Evolutionary conservation across 2,113 vertebrate genomes (phyloP).

Genomic region (Aythya baeri): DNA sequence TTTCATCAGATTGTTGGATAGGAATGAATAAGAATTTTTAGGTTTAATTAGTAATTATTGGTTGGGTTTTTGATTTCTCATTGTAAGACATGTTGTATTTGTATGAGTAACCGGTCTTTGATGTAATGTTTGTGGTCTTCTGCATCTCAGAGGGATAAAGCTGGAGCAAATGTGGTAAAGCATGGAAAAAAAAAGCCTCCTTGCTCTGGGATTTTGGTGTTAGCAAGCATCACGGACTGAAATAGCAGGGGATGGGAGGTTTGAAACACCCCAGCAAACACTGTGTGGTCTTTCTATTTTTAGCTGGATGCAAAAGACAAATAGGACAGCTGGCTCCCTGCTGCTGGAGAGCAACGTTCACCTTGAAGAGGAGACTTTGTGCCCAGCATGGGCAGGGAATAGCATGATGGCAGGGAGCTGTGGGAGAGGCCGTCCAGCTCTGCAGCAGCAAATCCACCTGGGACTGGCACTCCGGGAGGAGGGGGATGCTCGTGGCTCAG

Average conservation of each 20-base stretch:
- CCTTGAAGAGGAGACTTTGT: neutral
- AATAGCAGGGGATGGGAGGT: neutral
- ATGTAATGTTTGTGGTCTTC: neutral
- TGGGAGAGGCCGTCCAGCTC: neutral
- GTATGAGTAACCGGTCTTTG: neutral
- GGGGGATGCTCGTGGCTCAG: neutral
- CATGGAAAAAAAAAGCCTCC: neutral
- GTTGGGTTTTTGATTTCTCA: neutral
- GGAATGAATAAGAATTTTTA: neutral
- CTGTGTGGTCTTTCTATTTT: neutral
- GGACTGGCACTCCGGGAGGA: neutral
- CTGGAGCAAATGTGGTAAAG: neutral
- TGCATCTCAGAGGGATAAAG: neutral
- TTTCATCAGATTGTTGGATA: fast-evolving
- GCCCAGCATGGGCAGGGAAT: neutral
- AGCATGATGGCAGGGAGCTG: neutral
- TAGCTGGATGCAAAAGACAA: conserved; percentile 52
- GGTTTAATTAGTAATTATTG: too few relatives aligned
- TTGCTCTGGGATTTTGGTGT: neutral
- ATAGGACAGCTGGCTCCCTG: neutral
- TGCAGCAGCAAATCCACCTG: neutral
- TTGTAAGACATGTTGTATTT: neutral
- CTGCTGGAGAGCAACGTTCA: neutral
- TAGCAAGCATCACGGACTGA: neutral
- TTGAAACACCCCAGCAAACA: neutral